Conservation (phyloP, 1,140 invertebrate genomes). For the Micrasema minimum region DNA sequence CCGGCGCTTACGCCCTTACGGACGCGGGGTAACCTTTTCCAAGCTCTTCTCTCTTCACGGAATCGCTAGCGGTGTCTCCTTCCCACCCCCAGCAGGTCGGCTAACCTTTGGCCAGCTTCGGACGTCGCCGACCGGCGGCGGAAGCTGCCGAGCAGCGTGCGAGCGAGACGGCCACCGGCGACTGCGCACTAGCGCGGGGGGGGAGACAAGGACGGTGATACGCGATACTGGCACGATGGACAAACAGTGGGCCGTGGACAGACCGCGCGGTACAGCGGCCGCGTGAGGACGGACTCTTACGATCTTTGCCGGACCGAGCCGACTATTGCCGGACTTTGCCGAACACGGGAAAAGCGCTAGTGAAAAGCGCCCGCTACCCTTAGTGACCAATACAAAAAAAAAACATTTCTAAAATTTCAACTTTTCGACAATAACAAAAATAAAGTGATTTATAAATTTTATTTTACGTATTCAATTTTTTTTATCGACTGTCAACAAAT, state of each 20-base stretch:
- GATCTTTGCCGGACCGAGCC: constrained; percentile 55
- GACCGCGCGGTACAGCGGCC: constrained; percentile 68
- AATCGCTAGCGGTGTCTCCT: not conserved
- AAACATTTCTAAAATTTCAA: not conserved
- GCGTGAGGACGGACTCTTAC: constrained; percentile 64
- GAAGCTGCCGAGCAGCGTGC: constrained; percentile 21
- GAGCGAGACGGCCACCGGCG: constrained; percentile 39
- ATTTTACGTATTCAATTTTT: not conserved
- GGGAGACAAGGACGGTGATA: constrained; percentile 29
- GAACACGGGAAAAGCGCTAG: not conserved
- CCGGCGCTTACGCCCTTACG: constrained; percentile 36
- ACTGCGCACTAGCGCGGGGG: constrained; percentile 43
- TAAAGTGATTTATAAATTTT: not conserved
- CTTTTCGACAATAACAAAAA: constrained; percentile 14
- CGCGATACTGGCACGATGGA: constrained; percentile 52
- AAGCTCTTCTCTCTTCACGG: not conserved
- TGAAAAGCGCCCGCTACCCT: constrained; percentile 7
- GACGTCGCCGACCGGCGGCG: constrained; percentile 4
- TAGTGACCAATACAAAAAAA: constrained; percentile 6
- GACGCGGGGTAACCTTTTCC: not conserved
- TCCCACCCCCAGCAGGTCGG: constrained; percentile 29
- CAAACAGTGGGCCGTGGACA: constrained; percentile 62
- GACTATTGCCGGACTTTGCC: constrained; percentile 25
- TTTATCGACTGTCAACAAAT: not conserved
- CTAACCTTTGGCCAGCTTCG: constrained; percentile 38